Evolutionary conservation across 2,888 invertebrate genomes (phyloP).

Genomic region (Piscicola geometra): DNA sequence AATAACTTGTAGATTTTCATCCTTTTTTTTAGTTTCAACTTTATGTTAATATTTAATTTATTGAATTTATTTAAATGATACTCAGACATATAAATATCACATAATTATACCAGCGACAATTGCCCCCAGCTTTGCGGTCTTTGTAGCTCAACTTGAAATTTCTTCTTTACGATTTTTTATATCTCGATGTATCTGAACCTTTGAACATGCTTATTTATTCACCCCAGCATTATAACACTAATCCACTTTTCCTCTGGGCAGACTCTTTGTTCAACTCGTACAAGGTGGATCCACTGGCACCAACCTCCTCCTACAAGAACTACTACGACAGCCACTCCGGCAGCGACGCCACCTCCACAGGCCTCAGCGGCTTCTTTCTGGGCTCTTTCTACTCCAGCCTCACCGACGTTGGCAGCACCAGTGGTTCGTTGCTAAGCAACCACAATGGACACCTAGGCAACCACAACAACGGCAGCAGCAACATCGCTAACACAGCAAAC

Average conservation of each 20-base stretch:
- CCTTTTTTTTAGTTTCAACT: no score
- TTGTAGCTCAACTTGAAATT: no score
- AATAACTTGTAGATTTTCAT: no score
- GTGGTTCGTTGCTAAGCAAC: slow-evolving; percentile 6
- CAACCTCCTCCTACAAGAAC: slow-evolving; percentile 23
- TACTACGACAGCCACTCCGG: slow-evolving; percentile 21
- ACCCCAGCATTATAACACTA: neutral
- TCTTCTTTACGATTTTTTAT: no score
- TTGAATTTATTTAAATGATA: no score
- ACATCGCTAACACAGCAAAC: neutral
- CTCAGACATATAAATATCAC: no score
- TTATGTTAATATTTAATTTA: no score
- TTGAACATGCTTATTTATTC: neutral
- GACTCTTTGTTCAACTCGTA: slow-evolving; percentile 3
- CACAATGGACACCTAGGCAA: neutral
- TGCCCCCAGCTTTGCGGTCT: no score
- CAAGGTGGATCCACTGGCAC: slow-evolving; percentile 14
- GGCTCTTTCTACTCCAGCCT: slow-evolving; percentile 31
- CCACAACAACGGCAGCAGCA: neutral
- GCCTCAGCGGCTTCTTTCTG: slow-evolving; percentile 15
- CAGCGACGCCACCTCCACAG: neutral
- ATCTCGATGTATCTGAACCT: neutral
- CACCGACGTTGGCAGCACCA: slow-evolving; percentile 13
- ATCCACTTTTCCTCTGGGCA: neutral
- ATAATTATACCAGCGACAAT: no score